phyloP scores from a whole-genome alignment of 2,888 invertebrate species.

The Drosophila koepferae region DNA sequence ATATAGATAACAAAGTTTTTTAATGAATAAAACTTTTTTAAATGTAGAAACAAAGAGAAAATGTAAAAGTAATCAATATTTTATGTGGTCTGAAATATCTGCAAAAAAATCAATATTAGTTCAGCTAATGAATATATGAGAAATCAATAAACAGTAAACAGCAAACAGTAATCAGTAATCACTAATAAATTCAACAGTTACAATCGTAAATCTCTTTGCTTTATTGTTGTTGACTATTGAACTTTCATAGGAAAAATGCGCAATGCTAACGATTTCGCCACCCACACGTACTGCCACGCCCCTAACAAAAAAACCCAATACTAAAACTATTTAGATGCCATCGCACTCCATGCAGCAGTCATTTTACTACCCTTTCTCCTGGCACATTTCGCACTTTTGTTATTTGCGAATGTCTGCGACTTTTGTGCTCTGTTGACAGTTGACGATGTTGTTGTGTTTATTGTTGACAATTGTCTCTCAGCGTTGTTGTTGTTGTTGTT shows the following conservation, averaged over 20 bases:
- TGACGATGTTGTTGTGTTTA: constrained; percentile 16
- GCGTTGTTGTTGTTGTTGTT: constrained; percentile 21
- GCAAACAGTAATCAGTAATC: not conserved
- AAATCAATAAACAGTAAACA: not conserved
- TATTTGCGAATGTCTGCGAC: constrained; percentile 37
- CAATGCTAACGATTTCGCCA: constrained; percentile 16
- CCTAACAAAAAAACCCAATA: not conserved
- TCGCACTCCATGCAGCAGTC: constrained; percentile 9
- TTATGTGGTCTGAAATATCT: not conserved
- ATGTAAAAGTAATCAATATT: not conserved
- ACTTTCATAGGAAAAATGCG: constrained; percentile 16
- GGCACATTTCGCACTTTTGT: constrained; percentile 35
- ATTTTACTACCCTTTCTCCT: constrained; percentile 27
- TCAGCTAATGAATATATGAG: not conserved
- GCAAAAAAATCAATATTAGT: not conserved
- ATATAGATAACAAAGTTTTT: no score
- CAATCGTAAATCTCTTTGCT: not conserved
- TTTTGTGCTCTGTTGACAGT: constrained; percentile 37
- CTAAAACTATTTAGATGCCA: constrained; percentile 20
- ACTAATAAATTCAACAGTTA: not conserved
- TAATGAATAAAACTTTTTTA: no score
- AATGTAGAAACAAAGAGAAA: not conserved
- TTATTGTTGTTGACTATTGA: constrained; percentile 7
- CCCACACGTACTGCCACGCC: constrained; percentile 15
- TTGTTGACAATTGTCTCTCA: constrained; percentile 36